These are phyloP conservation scores for Cataglyphis altisquamis DNA, from an alignment of 2,888 invertebrate species.

Conservation along the genomic window DNA sequence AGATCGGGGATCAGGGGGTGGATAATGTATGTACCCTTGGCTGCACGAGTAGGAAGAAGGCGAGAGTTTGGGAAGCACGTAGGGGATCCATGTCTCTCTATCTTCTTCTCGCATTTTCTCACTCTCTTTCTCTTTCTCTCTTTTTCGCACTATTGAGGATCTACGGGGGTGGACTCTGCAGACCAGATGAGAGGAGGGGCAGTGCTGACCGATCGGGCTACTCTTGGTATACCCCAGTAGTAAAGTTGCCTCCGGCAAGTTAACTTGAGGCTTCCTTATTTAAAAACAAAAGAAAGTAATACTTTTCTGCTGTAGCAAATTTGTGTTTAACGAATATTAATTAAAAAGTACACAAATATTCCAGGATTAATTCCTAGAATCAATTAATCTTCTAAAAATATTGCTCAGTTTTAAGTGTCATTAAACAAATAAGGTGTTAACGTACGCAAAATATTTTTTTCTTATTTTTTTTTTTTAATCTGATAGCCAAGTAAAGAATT, in stretches of 20 bases:
- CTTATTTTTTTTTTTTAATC: background rate
- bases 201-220: slow-evolving; percentile 83
- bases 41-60: slow-evolving; percentile 60
- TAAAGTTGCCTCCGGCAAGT: slow-evolving; percentile 83
- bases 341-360: slow-evolving; percentile 1
- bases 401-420: background rate
- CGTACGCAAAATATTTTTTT: background rate
- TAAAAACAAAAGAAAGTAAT: slow-evolving; percentile 18
- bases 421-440: slow-evolving; percentile 7
- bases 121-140: slow-evolving; percentile 27
- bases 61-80: slow-evolving; percentile 61
- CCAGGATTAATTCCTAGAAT: background rate
- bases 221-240: slow-evolving; percentile 82
- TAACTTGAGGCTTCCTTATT: slow-evolving; percentile 73
- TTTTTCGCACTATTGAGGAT: slow-evolving; percentile 53
- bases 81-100: slow-evolving; percentile 59
- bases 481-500: background rate
- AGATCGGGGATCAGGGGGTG: slow-evolving; percentile 80
- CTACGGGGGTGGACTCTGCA: slow-evolving; percentile 71
- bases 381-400: background rate
- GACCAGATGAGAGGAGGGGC: slow-evolving; percentile 82
- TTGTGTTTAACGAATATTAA: slow-evolving; percentile 13
- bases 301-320: background rate
- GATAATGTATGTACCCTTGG: slow-evolving; percentile 86
- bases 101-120: slow-evolving; percentile 24